These are phyloP conservation scores for Ianthella basta DNA, from an alignment of 37 sponge, comb jelly and placozoan species.

Conservation along the genomic window DNA sequence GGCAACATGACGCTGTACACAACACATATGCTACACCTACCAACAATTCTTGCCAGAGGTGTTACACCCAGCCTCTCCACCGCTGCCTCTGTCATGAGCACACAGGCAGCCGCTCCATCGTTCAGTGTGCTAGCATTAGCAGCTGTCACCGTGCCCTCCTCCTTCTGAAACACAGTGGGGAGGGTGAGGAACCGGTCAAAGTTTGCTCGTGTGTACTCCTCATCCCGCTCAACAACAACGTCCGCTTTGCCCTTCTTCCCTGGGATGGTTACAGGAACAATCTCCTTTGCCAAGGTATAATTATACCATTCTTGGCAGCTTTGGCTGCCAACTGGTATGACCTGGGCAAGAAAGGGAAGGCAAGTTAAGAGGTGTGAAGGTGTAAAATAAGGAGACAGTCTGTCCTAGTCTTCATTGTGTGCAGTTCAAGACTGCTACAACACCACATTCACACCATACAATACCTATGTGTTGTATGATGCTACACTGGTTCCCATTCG, in stretches of 20 bases:
- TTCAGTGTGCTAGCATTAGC: slow-evolving; percentile 97
- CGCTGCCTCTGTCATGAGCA: slow-evolving; percentile 85
- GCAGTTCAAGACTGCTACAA: too few relatives aligned
- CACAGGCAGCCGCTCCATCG: slow-evolving; percentile 96
- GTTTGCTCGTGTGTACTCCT: slow-evolving; percentile 80
- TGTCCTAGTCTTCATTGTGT: too few relatives aligned
- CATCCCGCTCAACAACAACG: slow-evolving; percentile 76
- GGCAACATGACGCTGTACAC: background rate
- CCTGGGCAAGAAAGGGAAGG: background rate
- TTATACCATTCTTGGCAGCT: slow-evolving; percentile 72
- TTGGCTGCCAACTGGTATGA: slow-evolving; percentile 75
- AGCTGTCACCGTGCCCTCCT: slow-evolving; percentile 92
- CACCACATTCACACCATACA: too few relatives aligned
- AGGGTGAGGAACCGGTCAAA: slow-evolving; percentile 81
- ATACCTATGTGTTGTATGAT: too few relatives aligned
- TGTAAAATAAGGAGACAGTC: too few relatives aligned
- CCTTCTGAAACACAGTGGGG: slow-evolving; percentile 82
- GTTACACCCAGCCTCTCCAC: slow-evolving; percentile 46
- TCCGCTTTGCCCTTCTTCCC: slow-evolving; percentile 83
- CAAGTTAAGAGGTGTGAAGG: too few relatives aligned
- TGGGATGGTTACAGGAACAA: slow-evolving; percentile 77
- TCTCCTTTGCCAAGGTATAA: slow-evolving; percentile 74
- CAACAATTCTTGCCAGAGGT: slow-evolving; percentile 93
- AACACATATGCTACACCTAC: slow-evolving; percentile 7
- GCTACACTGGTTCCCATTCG: too few relatives aligned